Conservation (phyloP, 2,888 invertebrate species). For the Spodoptera picta region DNA sequence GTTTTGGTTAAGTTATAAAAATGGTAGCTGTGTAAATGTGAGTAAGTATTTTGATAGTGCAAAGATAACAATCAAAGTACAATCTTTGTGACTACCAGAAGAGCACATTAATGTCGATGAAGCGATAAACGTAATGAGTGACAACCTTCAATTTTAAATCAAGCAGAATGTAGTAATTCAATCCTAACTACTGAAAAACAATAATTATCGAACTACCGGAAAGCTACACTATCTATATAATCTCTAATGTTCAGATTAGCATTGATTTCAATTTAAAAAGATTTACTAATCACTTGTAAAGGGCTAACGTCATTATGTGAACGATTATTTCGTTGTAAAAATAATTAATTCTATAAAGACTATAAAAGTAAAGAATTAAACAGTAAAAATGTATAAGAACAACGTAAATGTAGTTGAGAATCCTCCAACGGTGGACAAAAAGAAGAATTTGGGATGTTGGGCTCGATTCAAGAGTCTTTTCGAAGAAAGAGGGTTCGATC, state of each 20-base stretch:
- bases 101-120: conserved; percentile 42
- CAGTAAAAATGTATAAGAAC: conserved; percentile 56
- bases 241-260: conserved; percentile 45
- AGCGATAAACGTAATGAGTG: conserved; percentile 34
- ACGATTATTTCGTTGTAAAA: conserved; percentile 18
- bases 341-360: conserved; percentile 18
- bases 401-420: conserved; percentile 18
- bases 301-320: conserved; percentile 31
- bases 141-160: conserved; percentile 25
- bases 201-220: conserved; percentile 39
- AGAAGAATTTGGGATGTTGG: conserved; percentile 75
- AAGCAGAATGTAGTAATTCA: conserved; percentile 36
- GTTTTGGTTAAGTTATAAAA: conserved; percentile 17
- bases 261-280: conserved; percentile 51
- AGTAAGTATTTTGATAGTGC: conserved; percentile 29
- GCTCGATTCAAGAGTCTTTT: conserved; percentile 79
- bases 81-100: conserved; percentile 16
- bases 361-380: conserved; percentile 3
- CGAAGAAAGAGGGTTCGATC: conserved; percentile 82
- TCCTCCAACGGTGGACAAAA: conserved; percentile 16
- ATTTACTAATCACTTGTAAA: conserved; percentile 29
- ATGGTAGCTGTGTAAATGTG: conserved; percentile 24
- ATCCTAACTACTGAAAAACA: conserved; percentile 34
- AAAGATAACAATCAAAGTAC: conserved; percentile 28
- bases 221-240: conserved; percentile 47